A percentile compares a stretch with the other conserved stretches of the same genome.
Evolutionary conservation across 2,888 invertebrate species (phyloP).

Genomic region (Scaptomyza tumidula): DNA sequence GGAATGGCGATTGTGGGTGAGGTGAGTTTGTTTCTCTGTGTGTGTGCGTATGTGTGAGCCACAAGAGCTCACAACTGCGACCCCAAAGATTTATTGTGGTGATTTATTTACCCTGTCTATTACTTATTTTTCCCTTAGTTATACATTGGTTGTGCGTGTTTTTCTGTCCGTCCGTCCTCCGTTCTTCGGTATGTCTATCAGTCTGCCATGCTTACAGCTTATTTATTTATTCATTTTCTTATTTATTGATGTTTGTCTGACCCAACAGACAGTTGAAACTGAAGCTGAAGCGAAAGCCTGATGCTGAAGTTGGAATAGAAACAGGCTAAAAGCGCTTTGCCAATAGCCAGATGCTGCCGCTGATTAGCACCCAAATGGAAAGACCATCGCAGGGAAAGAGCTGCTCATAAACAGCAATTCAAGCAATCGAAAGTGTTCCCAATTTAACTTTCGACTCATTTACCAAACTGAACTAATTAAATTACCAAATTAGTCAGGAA

Average conservation of each 20-base stretch:
- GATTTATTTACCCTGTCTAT: conserved; percentile 68
- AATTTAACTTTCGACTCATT: conserved; percentile 29
- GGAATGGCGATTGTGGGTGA: background rate
- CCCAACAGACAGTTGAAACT: conserved; percentile 59
- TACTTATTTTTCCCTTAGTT: conserved; percentile 39
- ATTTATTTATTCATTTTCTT: conserved; percentile 81
- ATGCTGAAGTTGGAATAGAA: background rate
- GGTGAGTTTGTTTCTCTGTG: background rate
- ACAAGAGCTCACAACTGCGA: conserved; percentile 63
- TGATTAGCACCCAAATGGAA: conserved; percentile 43
- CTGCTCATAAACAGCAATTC: conserved; percentile 16
- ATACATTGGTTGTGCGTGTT: conserved; percentile 21
- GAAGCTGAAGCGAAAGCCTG: background rate
- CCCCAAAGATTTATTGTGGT: conserved; percentile 76
- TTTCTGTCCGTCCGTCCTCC: conserved; percentile 13
- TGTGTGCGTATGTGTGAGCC: conserved; percentile 24
- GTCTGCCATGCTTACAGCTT: conserved; percentile 62
- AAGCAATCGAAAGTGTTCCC: conserved; percentile 45
- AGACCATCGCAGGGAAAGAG: conserved; percentile 10
- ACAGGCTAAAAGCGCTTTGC: conserved; percentile 48
- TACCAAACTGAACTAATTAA: conserved; percentile 12
- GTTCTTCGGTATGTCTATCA: conserved; percentile 28
- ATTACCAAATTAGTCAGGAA: background rate
- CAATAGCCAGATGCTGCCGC: conserved; percentile 56
- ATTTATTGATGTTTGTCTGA: conserved; percentile 80